Percentiles rank a stretch among this genome's conserved stretches.
Conservation (phyloP, 1,140 invertebrate species). For the Anagrus nilaparvatae region DNA sequence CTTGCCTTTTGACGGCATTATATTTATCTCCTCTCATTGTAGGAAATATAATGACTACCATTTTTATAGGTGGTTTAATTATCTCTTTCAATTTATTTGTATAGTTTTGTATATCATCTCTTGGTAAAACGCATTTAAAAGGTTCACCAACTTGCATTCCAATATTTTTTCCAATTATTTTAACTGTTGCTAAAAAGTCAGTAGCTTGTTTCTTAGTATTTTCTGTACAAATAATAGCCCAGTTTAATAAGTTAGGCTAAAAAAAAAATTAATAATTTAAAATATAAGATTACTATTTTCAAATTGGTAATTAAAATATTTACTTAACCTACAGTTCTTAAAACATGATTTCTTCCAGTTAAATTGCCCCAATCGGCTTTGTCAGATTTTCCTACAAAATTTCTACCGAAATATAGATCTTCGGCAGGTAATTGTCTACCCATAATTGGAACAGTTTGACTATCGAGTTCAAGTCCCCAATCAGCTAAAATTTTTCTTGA, state of each 20-base stretch:
- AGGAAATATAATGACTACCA: slow-evolving; percentile 73
- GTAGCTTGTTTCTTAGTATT: slow-evolving; percentile 20
- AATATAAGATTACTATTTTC: slow-evolving; percentile 2
- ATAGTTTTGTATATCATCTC: slow-evolving; percentile 46
- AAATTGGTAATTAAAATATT: slow-evolving; percentile 3
- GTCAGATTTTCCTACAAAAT: slow-evolving; percentile 25
- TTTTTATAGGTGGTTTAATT: slow-evolving; percentile 43
- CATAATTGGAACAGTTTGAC: slow-evolving; percentile 47
- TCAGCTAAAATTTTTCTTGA: slow-evolving; percentile 58
- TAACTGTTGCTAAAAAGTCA: slow-evolving; percentile 54
- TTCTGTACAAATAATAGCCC: slow-evolving; percentile 24
- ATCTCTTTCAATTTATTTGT: slow-evolving; percentile 42
- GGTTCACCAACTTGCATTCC: slow-evolving; percentile 55
- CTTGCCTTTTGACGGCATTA: slow-evolving; percentile 67
- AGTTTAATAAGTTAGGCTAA: slow-evolving; percentile 42
- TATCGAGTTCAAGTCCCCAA: slow-evolving; percentile 72
- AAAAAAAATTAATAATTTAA: slow-evolving; percentile 19
- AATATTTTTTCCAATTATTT: slow-evolving; percentile 48
- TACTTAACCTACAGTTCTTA: slow-evolving; percentile 14
- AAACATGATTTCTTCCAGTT: slow-evolving; percentile 38
- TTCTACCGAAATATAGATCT: slow-evolving; percentile 54
- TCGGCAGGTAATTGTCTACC: slow-evolving; percentile 60
- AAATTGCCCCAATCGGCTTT: slow-evolving; percentile 57
- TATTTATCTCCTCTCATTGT: slow-evolving; percentile 76
- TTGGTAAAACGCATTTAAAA: slow-evolving; percentile 36